Evolutionary conservation across 2,797 vertebrate species (phyloP).

Genomic region (Pseudomugil gertrudae): DNA sequence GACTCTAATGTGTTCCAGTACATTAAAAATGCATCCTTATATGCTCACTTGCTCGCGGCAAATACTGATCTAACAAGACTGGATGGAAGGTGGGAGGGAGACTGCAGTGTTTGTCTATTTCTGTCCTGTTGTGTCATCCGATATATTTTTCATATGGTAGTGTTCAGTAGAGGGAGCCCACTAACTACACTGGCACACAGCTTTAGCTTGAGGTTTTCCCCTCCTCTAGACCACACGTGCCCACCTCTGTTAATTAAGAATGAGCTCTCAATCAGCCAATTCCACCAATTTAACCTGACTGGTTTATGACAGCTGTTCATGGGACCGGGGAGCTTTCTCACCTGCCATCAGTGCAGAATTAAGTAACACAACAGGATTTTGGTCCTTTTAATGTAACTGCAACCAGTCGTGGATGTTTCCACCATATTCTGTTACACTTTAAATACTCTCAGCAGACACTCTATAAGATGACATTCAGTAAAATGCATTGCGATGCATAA

Average conservation of each 20-base stretch:
- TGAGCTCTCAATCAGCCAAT: conserved; percentile 64
- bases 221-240: conserved; percentile 54
- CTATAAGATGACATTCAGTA: conserved; percentile 7
- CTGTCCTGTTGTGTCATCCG: conserved; percentile 33
- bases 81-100: conserved; percentile 22
- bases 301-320: conserved; percentile 57
- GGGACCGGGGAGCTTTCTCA: conserved; percentile 27
- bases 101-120: conserved; percentile 35
- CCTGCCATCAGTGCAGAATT: conserved; percentile 22
- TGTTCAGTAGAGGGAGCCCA: background rate
- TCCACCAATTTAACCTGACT: conserved; percentile 59
- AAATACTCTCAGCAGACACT: conserved; percentile 1
- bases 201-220: conserved; percentile 16
- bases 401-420: conserved; percentile 5
- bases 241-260: conserved; percentile 59
- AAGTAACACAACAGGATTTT: conserved; percentile 33
- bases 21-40: conserved; percentile 57
- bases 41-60: conserved; percentile 32
- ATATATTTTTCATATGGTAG: background rate
- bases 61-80: conserved; percentile 51
- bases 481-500: conserved; percentile 23
- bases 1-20: conserved; percentile 44
- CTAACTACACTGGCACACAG: conserved; percentile 3
- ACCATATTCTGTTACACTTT: conserved; percentile 19
- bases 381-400: conserved; percentile 19